Evolutionary conservation across 2,113 vertebrate species (phyloP), one percentile per base, ranked within the genome.

Genomic region (Xenus cinereus): DNA sequence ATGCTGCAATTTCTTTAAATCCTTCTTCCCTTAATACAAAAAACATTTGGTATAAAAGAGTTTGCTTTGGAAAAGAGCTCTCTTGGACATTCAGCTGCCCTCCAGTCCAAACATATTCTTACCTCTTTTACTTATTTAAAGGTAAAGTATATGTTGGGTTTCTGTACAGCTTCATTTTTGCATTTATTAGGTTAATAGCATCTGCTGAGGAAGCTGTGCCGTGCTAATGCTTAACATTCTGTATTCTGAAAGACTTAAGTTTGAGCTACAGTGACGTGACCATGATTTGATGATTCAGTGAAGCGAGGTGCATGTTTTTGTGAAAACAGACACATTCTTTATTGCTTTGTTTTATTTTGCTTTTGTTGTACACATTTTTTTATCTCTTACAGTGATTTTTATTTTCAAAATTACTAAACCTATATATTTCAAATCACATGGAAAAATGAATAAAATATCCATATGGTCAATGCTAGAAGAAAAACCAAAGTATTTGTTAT

Each of bases 161-260:
- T 75, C 56, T 66, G 37, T 67, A n/a, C 14, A 79, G 75, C 87
- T 97, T 97, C 62, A 82, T 73, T 93, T 97, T 94, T 86, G 51
- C 57, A 90, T 91, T 86, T 91, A 63, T 95, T 95, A 56, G 71
- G 75, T 76, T 97, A 89, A 66, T 75, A 73, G 64, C 51, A 71
- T 94, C 59, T 85, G 82, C 92, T 63, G 73, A 95, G 80, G 74
- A 93, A 88, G 63, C 37, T 90, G 35, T 77, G 54, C 75, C 72
- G 75, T 85, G 48, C 84, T 83, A 93, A 78, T 45, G 68, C 22
- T 46, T 77, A 68, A 39, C 13, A 14, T 74, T 68, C 46, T 53
- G 11, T 79, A 26, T 78, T 62, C 48, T 74, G 41, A 48, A 62
- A 41, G 26, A 46, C 35, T 71, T 87, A 12, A 37, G 9, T 77